These are phyloP conservation scores for Darevskia nairensis DNA, from an alignment of 2,797 vertebrate species.

Conservation along the genomic window DNA sequence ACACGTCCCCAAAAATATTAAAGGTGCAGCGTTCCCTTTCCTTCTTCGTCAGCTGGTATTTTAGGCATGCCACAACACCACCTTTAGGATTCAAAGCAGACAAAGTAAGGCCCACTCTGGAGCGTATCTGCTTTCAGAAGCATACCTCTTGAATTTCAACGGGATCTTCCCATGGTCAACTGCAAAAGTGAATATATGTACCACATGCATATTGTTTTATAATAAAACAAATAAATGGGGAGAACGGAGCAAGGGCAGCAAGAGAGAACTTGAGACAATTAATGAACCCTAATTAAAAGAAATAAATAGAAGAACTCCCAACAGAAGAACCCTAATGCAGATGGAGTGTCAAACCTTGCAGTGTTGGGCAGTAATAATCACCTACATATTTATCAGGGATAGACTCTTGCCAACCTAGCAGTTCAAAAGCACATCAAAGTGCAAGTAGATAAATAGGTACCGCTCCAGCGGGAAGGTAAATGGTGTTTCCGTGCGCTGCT, in stretches of 20 bases:
- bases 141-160: neutral
- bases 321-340: neutral
- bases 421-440: too few species aligned
- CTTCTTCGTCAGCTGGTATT: neutral
- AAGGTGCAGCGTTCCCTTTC: neutral
- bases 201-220: neutral
- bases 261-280: neutral
- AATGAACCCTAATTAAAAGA: neutral
- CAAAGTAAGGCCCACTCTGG: neutral
- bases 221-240: neutral
- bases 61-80: neutral
- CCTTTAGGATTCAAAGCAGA: neutral
- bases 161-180: neutral
- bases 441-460: too few species aligned
- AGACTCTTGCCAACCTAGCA: too few species aligned
- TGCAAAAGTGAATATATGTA: neutral
- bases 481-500: too few species aligned
- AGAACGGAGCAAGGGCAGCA: neutral
- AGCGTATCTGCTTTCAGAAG: neutral
- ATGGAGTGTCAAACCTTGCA: neutral
- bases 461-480: too few species aligned
- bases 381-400: too few species aligned
- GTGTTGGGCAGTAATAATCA: neutral
- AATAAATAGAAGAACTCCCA: neutral
- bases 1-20: neutral